Percentiles rank a stretch among this genome's conserved stretches.
Evolutionary conservation across 2,888 invertebrate species (phyloP).

Genomic region (Operophtera brumata): DNA sequence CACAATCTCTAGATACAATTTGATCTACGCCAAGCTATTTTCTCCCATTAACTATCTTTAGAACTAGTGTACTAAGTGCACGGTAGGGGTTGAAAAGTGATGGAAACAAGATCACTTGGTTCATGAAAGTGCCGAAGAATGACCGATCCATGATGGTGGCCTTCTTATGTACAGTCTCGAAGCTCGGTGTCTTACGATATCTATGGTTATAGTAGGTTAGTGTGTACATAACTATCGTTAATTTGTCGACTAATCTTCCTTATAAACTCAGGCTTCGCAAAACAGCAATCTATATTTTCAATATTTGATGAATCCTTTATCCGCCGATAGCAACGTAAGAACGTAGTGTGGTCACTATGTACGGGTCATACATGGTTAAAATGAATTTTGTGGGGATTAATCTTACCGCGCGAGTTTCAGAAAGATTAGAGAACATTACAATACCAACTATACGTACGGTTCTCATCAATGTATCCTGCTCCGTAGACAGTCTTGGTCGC

Average conservation of each 20-base stretch:
- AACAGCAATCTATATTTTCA: background rate
- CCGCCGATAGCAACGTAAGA: background rate
- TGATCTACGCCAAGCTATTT: slow-evolving; percentile 72
- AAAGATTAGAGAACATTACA: slow-evolving; percentile 46
- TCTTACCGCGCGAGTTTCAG: slow-evolving; percentile 13
- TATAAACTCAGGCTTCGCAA: background rate
- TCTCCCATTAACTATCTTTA: slow-evolving; percentile 48
- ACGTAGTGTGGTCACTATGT: background rate
- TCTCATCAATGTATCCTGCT: slow-evolving; percentile 77
- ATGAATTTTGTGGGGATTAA: no score
- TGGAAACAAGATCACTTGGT: slow-evolving; percentile 50
- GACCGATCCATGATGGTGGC: slow-evolving; percentile 40
- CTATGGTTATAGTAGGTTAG: slow-evolving; percentile 74
- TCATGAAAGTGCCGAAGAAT: slow-evolving; percentile 34
- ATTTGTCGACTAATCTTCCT: slow-evolving; percentile 57
- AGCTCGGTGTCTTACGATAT: slow-evolving; percentile 75
- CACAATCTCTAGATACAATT: slow-evolving; percentile 59
- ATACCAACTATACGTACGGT: slow-evolving; percentile 75
- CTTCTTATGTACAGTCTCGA: slow-evolving; percentile 58
- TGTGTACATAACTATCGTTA: slow-evolving; percentile 46
- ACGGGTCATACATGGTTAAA: no score
- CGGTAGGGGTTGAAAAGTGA: slow-evolving; percentile 44
- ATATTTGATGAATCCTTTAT: background rate
- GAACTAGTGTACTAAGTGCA: slow-evolving; percentile 55
- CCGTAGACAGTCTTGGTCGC: slow-evolving; percentile 81